Evolutionary conservation across 1,140 invertebrate genomes (phyloP).

Genomic region (Drosophila sulfurigaster): DNA sequence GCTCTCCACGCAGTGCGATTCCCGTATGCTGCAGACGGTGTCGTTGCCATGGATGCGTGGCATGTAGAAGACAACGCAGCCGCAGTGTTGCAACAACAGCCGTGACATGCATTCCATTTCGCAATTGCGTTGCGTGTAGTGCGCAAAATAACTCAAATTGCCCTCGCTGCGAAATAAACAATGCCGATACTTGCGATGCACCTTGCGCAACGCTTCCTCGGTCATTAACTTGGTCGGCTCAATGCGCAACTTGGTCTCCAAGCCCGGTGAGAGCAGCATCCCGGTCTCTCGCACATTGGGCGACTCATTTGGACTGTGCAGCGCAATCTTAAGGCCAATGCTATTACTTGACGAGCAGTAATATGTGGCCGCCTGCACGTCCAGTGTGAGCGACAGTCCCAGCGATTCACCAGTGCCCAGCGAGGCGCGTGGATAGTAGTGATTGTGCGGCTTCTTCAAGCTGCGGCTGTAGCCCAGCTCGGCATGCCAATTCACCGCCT

Average conservation of each 20-base stretch:
- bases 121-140: conserved; percentile 87
- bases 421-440: conserved; percentile 88
- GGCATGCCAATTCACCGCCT: conserved; percentile 89
- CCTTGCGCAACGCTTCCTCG: conserved; percentile 86
- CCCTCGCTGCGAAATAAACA: conserved; percentile 91
- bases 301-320: conserved; percentile 91
- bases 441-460: conserved; percentile 69
- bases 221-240: conserved; percentile 88
- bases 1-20: conserved; percentile 59
- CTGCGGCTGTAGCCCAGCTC: conserved; percentile 88
- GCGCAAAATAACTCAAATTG: conserved; percentile 86
- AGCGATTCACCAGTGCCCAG: conserved; percentile 88
- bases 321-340: conserved; percentile 89
- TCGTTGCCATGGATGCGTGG: conserved; percentile 84
- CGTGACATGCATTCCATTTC: conserved; percentile 90
- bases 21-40: conserved; percentile 61
- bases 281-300: conserved; percentile 91
- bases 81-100: conserved; percentile 87
- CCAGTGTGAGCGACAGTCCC: conserved; percentile 89
- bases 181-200: conserved; percentile 88
- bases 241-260: conserved; percentile 88
- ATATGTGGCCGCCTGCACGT: conserved; percentile 90
- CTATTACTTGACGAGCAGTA: conserved; percentile 91
- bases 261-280: conserved; percentile 88
- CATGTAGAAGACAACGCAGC: conserved; percentile 90